Evolutionary conservation across 2,888 invertebrate genomes (phyloP).

Genomic region (Dicycla oo): DNA sequence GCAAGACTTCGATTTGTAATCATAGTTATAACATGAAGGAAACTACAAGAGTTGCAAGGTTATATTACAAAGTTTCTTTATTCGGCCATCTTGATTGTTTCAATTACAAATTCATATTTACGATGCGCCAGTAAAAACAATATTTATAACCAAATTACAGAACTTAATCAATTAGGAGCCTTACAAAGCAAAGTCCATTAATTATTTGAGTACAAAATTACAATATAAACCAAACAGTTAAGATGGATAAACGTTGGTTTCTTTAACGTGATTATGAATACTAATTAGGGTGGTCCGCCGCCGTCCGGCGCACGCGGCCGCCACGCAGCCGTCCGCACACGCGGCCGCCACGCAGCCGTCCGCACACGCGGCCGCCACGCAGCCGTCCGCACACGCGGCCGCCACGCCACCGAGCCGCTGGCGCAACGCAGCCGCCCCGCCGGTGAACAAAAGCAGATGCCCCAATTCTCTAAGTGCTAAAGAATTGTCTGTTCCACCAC

Average conservation of each 20-base stretch:
- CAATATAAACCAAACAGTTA: slow-evolving; percentile 74
- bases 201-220: slow-evolving; percentile 67
- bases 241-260: slow-evolving; percentile 72
- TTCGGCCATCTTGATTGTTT: slow-evolving; percentile 1
- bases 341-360: slow-evolving; percentile 39
- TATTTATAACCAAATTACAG: slow-evolving; percentile 64
- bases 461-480: slow-evolving; percentile 75
- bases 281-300: slow-evolving; percentile 70
- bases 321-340: slow-evolving; percentile 33
- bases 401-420: slow-evolving; percentile 24
- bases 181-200: slow-evolving; percentile 65
- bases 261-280: slow-evolving; percentile 81
- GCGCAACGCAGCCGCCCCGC: slow-evolving; percentile 15
- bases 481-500: slow-evolving; percentile 61
- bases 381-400: slow-evolving; percentile 32
- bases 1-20: slow-evolving; percentile 10
- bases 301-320: slow-evolving; percentile 34
- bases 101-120: slow-evolving; percentile 45
- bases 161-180: slow-evolving; percentile 67
- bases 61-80: slow-evolving; percentile 11
- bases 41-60: background rate
- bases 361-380: slow-evolving; percentile 43
- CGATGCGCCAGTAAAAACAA: slow-evolving; percentile 51
- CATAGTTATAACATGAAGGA: slow-evolving; percentile 3
- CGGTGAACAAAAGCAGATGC: slow-evolving; percentile 77